Percentiles rank a stretch among this genome's conserved stretches.
Evolutionary conservation across 2,797 vertebrate genomes (phyloP).

Genomic region (Gymnoscopelus microlampas): DNA sequence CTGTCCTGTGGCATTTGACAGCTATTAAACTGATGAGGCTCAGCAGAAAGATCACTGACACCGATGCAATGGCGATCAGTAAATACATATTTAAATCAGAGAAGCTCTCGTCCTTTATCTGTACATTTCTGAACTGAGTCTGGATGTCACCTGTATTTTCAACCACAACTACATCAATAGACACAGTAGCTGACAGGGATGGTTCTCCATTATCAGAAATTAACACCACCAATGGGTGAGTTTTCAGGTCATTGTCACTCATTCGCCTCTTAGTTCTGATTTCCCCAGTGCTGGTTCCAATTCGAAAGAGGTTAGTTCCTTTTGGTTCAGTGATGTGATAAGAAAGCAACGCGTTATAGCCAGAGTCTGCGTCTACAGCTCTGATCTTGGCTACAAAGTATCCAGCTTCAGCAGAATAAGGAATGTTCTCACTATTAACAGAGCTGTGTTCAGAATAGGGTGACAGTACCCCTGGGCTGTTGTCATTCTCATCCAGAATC

Average conservation of each 20-base stretch:
- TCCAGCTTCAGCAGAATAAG: constrained; percentile 15
- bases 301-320: constrained; percentile 36
- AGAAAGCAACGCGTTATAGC: constrained; percentile 48
- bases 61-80: constrained; percentile 46
- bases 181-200: too few species aligned
- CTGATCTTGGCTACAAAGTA: constrained; percentile 32
- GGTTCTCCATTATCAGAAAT: too few species aligned
- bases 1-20: constrained; percentile 51
- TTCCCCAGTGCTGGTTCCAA: too few species aligned
- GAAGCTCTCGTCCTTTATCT: constrained; percentile 37
- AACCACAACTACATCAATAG: constrained; percentile 21
- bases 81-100: constrained; percentile 50
- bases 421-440: background rate
- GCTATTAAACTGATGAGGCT: constrained; percentile 56
- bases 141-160: constrained; percentile 39
- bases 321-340: constrained; percentile 49
- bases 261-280: constrained; percentile 8
- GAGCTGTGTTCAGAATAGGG: too few species aligned
- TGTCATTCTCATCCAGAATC: too few species aligned
- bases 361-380: constrained; percentile 17
- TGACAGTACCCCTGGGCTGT: too few species aligned
- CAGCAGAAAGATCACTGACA: constrained; percentile 61
- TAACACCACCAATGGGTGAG: too few species aligned
- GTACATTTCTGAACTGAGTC: constrained; percentile 25
- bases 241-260: constrained; percentile 25